Conservation (phyloP, 2,888 invertebrate genomes). For the Palloptera scutellata region DNA sequence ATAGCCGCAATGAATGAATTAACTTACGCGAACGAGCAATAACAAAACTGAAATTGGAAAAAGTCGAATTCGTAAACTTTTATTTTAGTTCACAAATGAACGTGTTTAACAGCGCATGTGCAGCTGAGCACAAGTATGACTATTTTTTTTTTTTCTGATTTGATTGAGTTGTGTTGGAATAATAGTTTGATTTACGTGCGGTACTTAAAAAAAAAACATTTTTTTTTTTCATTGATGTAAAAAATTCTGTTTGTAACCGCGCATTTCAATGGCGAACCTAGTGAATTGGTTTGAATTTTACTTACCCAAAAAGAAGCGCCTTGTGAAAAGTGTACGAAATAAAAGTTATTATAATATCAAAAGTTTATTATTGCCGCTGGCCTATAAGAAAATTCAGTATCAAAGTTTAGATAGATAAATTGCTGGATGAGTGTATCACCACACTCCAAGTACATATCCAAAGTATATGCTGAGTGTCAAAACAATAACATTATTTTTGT, state of each 20-base stretch:
- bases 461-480: background rate
- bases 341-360: no score
- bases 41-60: background rate
- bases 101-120: conserved; percentile 30
- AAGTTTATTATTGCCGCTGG: no score
- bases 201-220: background rate
- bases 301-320: conserved; percentile 10
- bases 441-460: background rate
- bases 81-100: conserved; percentile 30
- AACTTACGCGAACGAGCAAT: no score
- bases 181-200: no score
- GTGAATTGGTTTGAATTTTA: conserved; percentile 17
- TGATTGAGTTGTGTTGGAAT: no score
- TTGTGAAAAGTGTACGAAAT: no score
- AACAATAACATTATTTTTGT: background rate
- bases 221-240: conserved; percentile 8
- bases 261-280: conserved; percentile 15
- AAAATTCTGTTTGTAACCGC: no score
- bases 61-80: background rate
- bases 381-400: no score
- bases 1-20: no score
- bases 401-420: no score
- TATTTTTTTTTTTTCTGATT: no score
- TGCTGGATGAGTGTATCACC: background rate
- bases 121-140: background rate